Evolutionary conservation across 2,888 invertebrate species (phyloP).

Genomic region (Drosophila kambysellisi): DNA sequence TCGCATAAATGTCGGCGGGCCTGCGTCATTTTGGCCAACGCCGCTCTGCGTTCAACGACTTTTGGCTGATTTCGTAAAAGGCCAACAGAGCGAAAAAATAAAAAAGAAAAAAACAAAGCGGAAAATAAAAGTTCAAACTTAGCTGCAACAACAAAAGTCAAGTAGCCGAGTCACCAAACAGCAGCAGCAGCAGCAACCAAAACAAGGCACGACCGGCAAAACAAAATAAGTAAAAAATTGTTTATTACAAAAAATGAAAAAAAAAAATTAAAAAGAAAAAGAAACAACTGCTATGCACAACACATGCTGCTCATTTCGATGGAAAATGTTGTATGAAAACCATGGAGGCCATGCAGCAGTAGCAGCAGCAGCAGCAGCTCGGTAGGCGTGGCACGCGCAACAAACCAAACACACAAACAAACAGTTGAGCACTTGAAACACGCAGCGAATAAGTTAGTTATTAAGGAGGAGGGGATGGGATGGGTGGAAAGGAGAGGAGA

Average conservation of each 20-base stretch:
- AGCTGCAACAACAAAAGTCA: slow-evolving; percentile 53
- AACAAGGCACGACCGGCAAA: slow-evolving; percentile 5
- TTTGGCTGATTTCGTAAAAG: slow-evolving; percentile 76
- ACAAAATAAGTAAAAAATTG: slow-evolving; percentile 38
- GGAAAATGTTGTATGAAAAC: slow-evolving; percentile 65
- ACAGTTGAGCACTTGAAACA: slow-evolving; percentile 46
- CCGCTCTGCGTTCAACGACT: slow-evolving; percentile 73
- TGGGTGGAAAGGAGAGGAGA: not conserved
- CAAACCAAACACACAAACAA: slow-evolving; percentile 49
- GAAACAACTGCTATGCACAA: slow-evolving; percentile 46
- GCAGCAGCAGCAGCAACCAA: slow-evolving; percentile 14
- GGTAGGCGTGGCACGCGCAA: slow-evolving; percentile 45
- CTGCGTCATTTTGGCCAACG: slow-evolving; percentile 52
- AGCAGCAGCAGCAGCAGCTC: not conserved
- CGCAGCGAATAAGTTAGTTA: slow-evolving; percentile 28
- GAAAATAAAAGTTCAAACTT: slow-evolving; percentile 44
- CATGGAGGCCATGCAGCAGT: slow-evolving; percentile 28
- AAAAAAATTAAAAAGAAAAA: not conserved
- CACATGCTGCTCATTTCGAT: slow-evolving; percentile 74
- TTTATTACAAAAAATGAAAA: slow-evolving; percentile 33
- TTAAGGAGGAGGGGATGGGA: not conserved
- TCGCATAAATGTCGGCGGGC: slow-evolving; percentile 63
- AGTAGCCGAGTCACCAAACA: slow-evolving; percentile 49
- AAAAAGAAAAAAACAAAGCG: slow-evolving; percentile 11
- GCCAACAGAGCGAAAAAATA: slow-evolving; percentile 60